Percentiles rank a stretch among this genome's conserved stretches.
Evolutionary conservation across 2,113 vertebrate species (phyloP).

Genomic region (Channa maculata): DNA sequence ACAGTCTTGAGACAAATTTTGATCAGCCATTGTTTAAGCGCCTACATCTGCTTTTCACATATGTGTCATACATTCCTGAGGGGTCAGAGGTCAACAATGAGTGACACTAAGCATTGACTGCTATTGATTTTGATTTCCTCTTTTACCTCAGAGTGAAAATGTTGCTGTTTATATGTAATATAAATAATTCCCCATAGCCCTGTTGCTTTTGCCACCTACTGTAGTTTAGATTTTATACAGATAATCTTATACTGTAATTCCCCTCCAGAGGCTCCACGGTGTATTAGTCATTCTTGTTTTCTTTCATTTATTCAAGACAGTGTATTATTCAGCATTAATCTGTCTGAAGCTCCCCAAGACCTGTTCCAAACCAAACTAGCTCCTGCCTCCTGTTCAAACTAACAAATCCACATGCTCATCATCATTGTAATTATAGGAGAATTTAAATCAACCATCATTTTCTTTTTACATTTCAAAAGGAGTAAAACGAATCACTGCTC

Average conservation of each 20-base stretch:
- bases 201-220: not conserved
- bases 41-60: constrained; percentile 20
- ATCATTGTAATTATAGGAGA: constrained; percentile 44
- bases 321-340: constrained; percentile 43
- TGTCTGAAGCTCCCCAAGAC: constrained; percentile 23
- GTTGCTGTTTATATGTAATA: not conserved
- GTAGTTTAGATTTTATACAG: not conserved
- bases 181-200: not conserved
- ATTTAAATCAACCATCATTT: constrained; percentile 66
- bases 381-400: constrained; percentile 36
- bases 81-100: not conserved
- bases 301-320: constrained; percentile 25
- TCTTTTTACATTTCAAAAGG: constrained; percentile 38
- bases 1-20: constrained; percentile 7
- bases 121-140: not conserved
- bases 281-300: constrained; percentile 30
- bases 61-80: constrained; percentile 5
- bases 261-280: not conserved
- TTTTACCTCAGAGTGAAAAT: not conserved
- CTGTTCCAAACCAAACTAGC: constrained; percentile 56
- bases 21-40: not conserved
- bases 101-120: not conserved
- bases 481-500: constrained; percentile 26
- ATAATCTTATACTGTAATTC: constrained; percentile 10
- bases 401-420: constrained; percentile 45